Evolutionary conservation across 2,888 invertebrate species (phyloP), one percentile per base, ranked within the genome.

Genomic region (Rhagium mordax): DNA sequence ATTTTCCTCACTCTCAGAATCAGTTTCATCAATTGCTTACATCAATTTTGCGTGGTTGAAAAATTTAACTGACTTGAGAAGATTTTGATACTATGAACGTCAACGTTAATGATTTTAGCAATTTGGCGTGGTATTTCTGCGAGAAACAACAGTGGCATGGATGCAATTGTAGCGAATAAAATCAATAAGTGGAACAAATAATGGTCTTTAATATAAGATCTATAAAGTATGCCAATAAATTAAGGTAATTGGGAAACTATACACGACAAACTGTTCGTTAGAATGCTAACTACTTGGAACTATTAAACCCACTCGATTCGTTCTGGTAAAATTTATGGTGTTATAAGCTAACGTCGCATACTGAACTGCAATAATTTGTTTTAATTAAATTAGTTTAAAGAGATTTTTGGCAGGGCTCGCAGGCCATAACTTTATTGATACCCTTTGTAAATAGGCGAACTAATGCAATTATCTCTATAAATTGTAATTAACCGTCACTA

Each of bases 221-320:
- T 61, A 70, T 27, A 59, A 71, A 66, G 33, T 49, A 61, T 62
- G 20, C 62, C 71, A 59, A 72, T 72, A 74, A 74, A 74, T 74
- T 72, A 62, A 49, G 55, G 41, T 68, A 66, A 72, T 72, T 70
- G 72, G 72, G 68, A 75, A 72, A 72, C 70, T 75, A 72, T 74
- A 68, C 15, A 72, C 70, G 71, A 72, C 61, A 65, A 16, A 55
- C 49, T 57, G 70, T 57, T 57, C 64, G 65, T 49, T 49, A 61
- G 47, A 72, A 64, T 69, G 72, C 68, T 57, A 64, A 68, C 64
- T 72, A 68, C 72, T 69, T 47, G 72, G 57, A 68, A 62, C 72
- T 72, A 72, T 69, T 69, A 72, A 72, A 69, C 72, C 72, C 69
- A 72, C 72, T 71, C 70, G 70, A 67, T 67, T 47, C 57, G 24